Evolutionary conservation across 2,113 vertebrate genomes (phyloP), one percentile per base, ranked within the genome.

Genomic region (Mystacornis crossleyi): DNA sequence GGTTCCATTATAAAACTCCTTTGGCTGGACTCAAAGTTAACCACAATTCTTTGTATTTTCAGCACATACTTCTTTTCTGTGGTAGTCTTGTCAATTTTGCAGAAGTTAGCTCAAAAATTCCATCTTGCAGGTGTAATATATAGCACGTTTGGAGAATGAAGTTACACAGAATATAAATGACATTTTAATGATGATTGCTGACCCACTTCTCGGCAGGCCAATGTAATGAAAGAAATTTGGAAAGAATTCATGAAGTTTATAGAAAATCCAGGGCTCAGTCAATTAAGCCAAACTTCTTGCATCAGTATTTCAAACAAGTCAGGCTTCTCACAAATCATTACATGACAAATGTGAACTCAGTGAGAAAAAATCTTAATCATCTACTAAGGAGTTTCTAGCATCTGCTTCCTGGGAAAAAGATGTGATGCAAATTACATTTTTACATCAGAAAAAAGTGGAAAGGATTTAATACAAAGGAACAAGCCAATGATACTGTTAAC

Each of bases 351-450:
- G 57, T 87, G 73, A 93, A 77, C 71, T 70, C 18, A 23, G 66
- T 94, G 79, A 93, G 90, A 96, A 91, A 91, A 92, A 95, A 86
- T 71, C 64, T 93, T 95, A 86, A 94, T 95, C 91, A 87, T 6
- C 40, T 94, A 55, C 74, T 88, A 42, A 94, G 64, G 31, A 55
- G 17, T 83, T 89, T 94, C 79, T 66, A 60, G 19, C 73, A 78
- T 51, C 28, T 70, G 38, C 24, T 58, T 77, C 60, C 43, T 60
- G 67, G 71, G 92, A 83, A 89, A 89, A 91, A 73, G 64, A 38
- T 50, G 55, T 16, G 60, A 88, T 92, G 75, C 71, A 95, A 94
- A 92, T 96, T 55, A 24, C 12, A 40, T 85, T 80, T 78, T 61
- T 81, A 5, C 25, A 36, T 36, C 20, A 50, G 43, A 38, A 96